phyloP scores from a whole-genome alignment of 2,888 invertebrate genomes.

The Nymphalis polychloros region DNA sequence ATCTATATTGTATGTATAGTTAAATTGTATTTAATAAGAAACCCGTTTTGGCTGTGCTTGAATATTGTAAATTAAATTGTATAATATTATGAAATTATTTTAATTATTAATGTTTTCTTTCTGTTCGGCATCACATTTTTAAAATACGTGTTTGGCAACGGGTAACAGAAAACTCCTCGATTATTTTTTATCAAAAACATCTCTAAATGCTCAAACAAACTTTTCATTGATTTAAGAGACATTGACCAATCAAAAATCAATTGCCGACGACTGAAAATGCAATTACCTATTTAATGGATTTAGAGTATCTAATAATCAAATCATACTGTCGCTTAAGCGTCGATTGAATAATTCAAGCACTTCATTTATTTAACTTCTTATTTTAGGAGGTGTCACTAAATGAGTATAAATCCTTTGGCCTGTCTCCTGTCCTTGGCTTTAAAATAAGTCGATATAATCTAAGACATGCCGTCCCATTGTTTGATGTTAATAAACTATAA shows the following conservation, averaged over 20 bases:
- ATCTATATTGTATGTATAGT: slow-evolving; percentile 57
- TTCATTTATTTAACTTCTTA: background rate
- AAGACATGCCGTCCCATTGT: slow-evolving; percentile 23
- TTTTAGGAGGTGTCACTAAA: background rate
- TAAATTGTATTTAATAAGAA: slow-evolving; percentile 58
- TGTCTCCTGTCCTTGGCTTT: slow-evolving; percentile 3
- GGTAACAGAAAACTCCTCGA: background rate
- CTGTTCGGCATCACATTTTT: slow-evolving; percentile 1
- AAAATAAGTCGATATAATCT: slow-evolving; percentile 6
- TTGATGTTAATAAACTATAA: slow-evolving; percentile 20
- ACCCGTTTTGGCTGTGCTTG: slow-evolving; percentile 76
- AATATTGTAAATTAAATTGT: slow-evolving; percentile 52
- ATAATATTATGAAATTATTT: slow-evolving; percentile 30
- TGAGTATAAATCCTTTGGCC: background rate
- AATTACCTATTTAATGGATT: background rate
- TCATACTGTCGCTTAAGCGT: background rate
- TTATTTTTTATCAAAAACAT: background rate
- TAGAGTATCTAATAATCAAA: background rate
- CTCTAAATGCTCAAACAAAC: background rate
- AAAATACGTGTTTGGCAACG: slow-evolving; percentile 1
- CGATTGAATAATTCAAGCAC: background rate
- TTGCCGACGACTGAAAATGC: background rate
- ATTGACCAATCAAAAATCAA: slow-evolving; percentile 1
- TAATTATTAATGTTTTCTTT: slow-evolving; percentile 33
- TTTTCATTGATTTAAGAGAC: background rate